phyloP scores from a whole-genome alignment of 2,113 vertebrate genomes.

The Fulica atra region DNA sequence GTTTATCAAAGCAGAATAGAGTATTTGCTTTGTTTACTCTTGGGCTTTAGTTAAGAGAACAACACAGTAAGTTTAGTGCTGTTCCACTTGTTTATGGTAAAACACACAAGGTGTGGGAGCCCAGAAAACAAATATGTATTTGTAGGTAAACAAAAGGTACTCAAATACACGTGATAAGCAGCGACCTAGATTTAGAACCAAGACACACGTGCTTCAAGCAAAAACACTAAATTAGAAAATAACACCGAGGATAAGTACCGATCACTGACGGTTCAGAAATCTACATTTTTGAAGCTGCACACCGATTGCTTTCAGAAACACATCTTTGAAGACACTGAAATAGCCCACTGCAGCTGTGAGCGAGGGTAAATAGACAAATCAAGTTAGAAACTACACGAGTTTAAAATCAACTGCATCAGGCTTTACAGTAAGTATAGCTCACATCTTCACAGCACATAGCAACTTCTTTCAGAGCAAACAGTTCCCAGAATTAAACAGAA shows the following conservation, averaged over 20 bases:
- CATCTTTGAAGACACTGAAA: not conserved
- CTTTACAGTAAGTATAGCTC: not conserved
- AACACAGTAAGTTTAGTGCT: not conserved
- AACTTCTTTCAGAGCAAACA: not conserved
- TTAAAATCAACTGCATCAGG: constrained; percentile 17
- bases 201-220: not conserved
- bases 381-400: constrained; percentile 42
- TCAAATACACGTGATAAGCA: not conserved
- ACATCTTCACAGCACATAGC: not conserved
- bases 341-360: not conserved
- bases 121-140: not conserved
- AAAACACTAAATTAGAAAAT: not conserved
- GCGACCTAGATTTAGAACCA: not conserved
- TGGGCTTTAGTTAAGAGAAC: not conserved
- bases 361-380: not conserved
- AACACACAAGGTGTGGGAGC: not conserved
- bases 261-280: not conserved
- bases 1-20: not conserved
- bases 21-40: not conserved
- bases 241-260: not conserved
- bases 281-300: constrained; percentile 26
- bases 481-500: not conserved
- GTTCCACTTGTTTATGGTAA: not conserved
- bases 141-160: not conserved
- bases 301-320: not conserved